phyloP scores from a whole-genome alignment of 2,888 invertebrate species.

The Horisme vitalbata region DNA sequence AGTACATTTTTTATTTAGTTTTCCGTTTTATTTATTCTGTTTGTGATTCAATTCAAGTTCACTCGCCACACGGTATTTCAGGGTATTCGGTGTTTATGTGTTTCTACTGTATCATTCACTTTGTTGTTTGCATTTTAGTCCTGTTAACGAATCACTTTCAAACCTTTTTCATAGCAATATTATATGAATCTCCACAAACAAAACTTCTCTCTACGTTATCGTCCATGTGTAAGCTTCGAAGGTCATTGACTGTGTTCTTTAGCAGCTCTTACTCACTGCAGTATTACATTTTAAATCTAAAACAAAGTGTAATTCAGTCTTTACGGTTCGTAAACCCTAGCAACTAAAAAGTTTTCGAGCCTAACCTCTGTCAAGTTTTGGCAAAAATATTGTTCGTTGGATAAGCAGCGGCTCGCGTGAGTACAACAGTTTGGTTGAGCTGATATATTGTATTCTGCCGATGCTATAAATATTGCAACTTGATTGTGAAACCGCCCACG shows the following conservation, averaged over 20 bases:
- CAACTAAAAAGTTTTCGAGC: conserved; percentile 16
- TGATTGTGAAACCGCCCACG: conserved; percentile 53
- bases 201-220: not conserved
- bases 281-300: not conserved
- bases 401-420: conserved; percentile 52
- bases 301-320: conserved; percentile 1
- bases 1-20: conserved; percentile 43
- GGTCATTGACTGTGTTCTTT: conserved; percentile 1
- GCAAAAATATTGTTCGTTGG: conserved; percentile 38
- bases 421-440: conserved; percentile 38
- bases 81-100: conserved; percentile 34
- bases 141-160: no score
- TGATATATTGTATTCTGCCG: conserved; percentile 39
- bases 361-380: conserved; percentile 29
- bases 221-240: not conserved
- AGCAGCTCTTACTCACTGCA: not conserved
- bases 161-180: not conserved
- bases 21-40: conserved; percentile 42
- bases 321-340: conserved; percentile 7
- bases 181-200: no score
- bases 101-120: conserved; percentile 27
- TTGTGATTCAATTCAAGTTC: conserved; percentile 43
- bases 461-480: conserved; percentile 53
- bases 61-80: conserved; percentile 40
- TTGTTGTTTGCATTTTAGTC: conserved; percentile 2